phyloP scores from a whole-genome alignment of 1,140 invertebrate genomes.

The Caenorhabditis latens region DNA sequence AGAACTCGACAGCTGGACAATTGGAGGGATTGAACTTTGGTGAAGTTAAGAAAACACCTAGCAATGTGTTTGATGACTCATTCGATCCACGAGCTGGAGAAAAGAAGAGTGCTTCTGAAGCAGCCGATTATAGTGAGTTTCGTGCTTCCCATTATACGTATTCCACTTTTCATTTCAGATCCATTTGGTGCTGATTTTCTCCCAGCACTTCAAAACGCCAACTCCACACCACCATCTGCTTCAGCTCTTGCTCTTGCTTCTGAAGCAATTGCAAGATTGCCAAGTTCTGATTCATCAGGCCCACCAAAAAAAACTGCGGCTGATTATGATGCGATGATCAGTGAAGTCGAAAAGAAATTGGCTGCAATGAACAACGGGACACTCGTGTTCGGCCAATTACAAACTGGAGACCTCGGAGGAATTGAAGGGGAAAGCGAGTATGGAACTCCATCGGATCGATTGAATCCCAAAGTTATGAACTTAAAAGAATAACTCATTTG shows the following conservation, averaged over 20 bases:
- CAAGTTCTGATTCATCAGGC: not conserved
- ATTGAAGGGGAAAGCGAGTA: conserved; percentile 55
- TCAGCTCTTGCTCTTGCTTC: conserved; percentile 9
- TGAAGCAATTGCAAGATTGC: conserved; percentile 17
- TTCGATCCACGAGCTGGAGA: conserved; percentile 73
- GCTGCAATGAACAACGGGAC: conserved; percentile 20
- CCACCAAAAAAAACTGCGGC: conserved; percentile 33
- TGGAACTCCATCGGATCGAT: conserved; percentile 46
- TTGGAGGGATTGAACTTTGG: conserved; percentile 45
- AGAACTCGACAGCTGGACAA: conserved; percentile 26
- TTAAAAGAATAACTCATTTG: conserved; percentile 17
- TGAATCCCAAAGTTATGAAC: conserved; percentile 55
- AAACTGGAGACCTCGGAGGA: conserved; percentile 16
- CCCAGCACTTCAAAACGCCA: not conserved
- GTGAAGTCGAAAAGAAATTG: conserved; percentile 50
- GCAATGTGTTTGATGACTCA: conserved; percentile 71
- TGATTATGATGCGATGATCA: conserved; percentile 57
- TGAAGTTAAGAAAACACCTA: not conserved
- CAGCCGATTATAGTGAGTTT: conserved; percentile 18
- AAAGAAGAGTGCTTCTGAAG: not conserved
- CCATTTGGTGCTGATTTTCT: conserved; percentile 61
- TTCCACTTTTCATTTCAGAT: conserved; percentile 28
- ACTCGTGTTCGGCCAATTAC: conserved; percentile 47
- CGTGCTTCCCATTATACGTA: too few species aligned
- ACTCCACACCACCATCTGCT: not conserved